These are phyloP conservation scores for Alligator mississippiensis DNA, from an alignment of 2,113 vertebrate species.

Conservation along the genomic window DNA sequence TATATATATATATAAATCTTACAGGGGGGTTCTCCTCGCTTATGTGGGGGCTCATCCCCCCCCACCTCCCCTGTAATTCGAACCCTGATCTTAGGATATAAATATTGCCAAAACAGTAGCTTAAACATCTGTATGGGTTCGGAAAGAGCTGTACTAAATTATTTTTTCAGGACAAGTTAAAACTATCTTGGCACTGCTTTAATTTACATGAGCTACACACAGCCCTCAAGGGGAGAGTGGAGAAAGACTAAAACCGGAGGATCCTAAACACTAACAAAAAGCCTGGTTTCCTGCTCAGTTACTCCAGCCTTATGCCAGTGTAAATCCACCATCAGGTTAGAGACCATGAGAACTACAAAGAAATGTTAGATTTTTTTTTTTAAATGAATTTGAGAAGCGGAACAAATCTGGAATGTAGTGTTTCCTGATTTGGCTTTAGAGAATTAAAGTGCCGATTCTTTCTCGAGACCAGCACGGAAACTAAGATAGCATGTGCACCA, in stretches of 20 bases:
- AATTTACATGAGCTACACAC: background rate
- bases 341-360: background rate
- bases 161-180: background rate
- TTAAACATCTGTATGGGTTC: background rate
- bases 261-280: fast-evolving
- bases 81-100: no score
- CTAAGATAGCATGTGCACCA: background rate
- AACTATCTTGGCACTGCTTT: background rate
- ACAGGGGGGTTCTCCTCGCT: no score
- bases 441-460: background rate
- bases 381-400: background rate
- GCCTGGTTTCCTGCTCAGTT: background rate
- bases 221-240: background rate
- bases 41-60: no score
- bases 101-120: no score
- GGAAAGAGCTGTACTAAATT: background rate
- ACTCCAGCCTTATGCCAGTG: background rate
- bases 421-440: background rate
- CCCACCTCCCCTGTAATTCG: no score
- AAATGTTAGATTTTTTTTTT: fast-evolving
- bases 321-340: fast-evolving
- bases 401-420: background rate
- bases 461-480: background rate
- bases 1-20: no score
- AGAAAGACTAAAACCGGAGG: background rate